A percentile compares a stretch with the other conserved stretches of the same genome.
phyloP scores from a whole-genome alignment of 2,797 vertebrate species.

The Varecia variegata region DNA sequence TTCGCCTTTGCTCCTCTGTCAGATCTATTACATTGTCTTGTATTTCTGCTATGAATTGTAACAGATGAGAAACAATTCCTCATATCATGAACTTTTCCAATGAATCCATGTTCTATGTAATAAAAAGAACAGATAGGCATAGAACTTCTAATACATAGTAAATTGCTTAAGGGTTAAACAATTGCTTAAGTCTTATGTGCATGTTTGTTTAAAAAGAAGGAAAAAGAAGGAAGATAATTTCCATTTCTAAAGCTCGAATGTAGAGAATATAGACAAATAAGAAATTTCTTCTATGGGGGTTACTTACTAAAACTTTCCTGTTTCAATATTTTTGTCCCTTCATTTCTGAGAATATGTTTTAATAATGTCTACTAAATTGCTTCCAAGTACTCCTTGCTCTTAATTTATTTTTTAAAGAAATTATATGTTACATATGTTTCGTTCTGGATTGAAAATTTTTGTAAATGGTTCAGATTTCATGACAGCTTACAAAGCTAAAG shows the following conservation, averaged over 20 bases:
- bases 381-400: not conserved
- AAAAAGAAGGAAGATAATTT: not conserved
- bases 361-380: not conserved
- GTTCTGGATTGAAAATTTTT: not conserved
- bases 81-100: not conserved
- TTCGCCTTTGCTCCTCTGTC: not conserved
- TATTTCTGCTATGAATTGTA: not conserved
- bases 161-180: not conserved
- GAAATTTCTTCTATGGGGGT: not conserved
- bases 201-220: not conserved
- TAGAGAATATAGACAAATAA: not conserved
- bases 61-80: not conserved
- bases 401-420: slow-evolving; percentile 12
- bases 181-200: not conserved
- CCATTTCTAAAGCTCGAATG: not conserved
- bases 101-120: not conserved
- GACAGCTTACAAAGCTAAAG: not conserved
- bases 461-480: not conserved
- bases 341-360: not conserved
- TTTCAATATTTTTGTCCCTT: not conserved
- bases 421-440: not conserved
- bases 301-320: not conserved
- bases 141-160: not conserved
- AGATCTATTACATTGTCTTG: not conserved
- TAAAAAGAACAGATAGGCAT: not conserved